These are phyloP conservation scores for Xestoiulus laeticollis DNA, from an alignment of 2,888 invertebrate genomes.

Conservation along the genomic window DNA sequence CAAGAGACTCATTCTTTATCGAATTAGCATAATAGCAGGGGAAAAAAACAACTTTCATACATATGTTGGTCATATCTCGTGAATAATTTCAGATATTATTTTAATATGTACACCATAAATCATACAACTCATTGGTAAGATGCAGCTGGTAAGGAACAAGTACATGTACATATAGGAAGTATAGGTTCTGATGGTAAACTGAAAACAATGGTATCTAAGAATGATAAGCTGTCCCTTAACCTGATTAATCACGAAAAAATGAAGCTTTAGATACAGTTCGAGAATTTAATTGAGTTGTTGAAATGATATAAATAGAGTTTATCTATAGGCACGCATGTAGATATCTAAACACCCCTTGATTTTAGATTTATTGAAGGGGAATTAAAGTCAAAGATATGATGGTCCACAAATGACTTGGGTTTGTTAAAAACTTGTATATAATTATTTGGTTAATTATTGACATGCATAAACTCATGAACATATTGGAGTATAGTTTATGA, in stretches of 20 bases:
- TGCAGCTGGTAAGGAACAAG: slow-evolving; percentile 41
- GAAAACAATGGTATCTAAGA: neutral
- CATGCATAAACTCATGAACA: slow-evolving; percentile 24
- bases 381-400: slow-evolving; percentile 38
- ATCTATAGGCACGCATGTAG: slow-evolving; percentile 41
- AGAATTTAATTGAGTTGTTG: neutral
- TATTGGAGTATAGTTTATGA: slow-evolving; percentile 13
- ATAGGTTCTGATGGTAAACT: neutral
- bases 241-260: neutral
- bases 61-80: slow-evolving; percentile 30
- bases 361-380: neutral
- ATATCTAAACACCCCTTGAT: slow-evolving; percentile 30
- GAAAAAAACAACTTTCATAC: slow-evolving; percentile 24
- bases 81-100: slow-evolving; percentile 35
- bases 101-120: slow-evolving; percentile 38
- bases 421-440: neutral
- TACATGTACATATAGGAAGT: slow-evolving; percentile 32
- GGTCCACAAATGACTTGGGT: slow-evolving; percentile 31
- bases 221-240: neutral
- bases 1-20: slow-evolving; percentile 43
- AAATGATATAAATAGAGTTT: neutral
- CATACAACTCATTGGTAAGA: slow-evolving; percentile 41
- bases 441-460: neutral
- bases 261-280: neutral
- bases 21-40: slow-evolving; percentile 27